Evolutionary conservation across 2,888 invertebrate species (phyloP).

Genomic region (Blastobasis adustella): DNA sequence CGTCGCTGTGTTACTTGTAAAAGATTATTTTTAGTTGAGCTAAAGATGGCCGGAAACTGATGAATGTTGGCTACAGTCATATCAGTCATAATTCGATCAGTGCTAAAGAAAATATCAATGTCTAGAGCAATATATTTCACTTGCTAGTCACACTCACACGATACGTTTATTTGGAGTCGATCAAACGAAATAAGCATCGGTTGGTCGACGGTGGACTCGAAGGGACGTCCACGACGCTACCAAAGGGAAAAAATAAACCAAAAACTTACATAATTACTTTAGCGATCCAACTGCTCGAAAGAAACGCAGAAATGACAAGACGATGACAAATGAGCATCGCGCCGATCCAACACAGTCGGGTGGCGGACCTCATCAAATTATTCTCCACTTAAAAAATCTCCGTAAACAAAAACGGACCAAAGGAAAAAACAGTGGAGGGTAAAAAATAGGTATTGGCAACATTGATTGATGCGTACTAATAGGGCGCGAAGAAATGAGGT

Average conservation of each 20-base stretch:
- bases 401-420: constrained; percentile 69
- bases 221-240: constrained; percentile 27
- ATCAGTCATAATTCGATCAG: too few relatives aligned
- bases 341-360: constrained; percentile 68
- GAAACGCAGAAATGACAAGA: constrained; percentile 75
- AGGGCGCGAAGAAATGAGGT: constrained; percentile 74
- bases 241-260: constrained; percentile 54
- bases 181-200: constrained; percentile 14
- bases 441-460: constrained; percentile 75
- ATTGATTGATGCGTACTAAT: constrained; percentile 75
- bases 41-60: background rate
- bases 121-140: constrained; percentile 9
- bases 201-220: constrained; percentile 30
- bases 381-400: constrained; percentile 73
- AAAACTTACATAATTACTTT: constrained; percentile 71
- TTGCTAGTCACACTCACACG: constrained; percentile 13
- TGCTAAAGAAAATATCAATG: too few relatives aligned
- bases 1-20: too few relatives aligned
- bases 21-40: too few relatives aligned
- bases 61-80: background rate
- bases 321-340: constrained; percentile 73
- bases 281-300: constrained; percentile 68
- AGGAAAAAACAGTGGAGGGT: constrained; percentile 61
- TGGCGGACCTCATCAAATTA: constrained; percentile 75
- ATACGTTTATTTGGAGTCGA: constrained; percentile 21